These are phyloP conservation scores for Tachycineta bicolor DNA, from an alignment of 2,113 vertebrate species.

Conservation along the genomic window DNA sequence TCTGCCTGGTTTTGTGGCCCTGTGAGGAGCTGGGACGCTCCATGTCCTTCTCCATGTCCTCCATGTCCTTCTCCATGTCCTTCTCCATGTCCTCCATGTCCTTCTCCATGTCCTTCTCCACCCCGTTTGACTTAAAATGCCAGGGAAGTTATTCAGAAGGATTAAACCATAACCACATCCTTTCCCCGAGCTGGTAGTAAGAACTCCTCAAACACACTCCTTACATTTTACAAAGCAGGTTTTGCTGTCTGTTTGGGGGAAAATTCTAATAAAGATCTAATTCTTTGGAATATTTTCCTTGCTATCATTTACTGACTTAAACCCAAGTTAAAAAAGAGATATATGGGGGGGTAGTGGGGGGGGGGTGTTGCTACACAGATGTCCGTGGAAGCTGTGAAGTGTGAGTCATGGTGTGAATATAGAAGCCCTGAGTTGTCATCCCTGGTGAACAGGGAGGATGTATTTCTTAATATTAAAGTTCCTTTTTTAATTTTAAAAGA, in stretches of 20 bases:
- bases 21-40: neutral
- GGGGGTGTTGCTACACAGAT: constrained; percentile 38
- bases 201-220: neutral
- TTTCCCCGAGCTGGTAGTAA: neutral
- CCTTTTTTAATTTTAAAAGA: constrained; percentile 71
- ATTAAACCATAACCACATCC: neutral
- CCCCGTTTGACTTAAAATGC: neutral
- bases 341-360: neutral
- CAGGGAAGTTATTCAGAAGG: constrained; percentile 8
- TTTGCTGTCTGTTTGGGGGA: neutral
- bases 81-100: neutral
- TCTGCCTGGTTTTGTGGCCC: neutral
- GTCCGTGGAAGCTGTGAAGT: constrained; percentile 57
- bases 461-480: constrained; percentile 73
- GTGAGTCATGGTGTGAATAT: constrained; percentile 62
- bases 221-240: neutral
- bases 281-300: constrained; percentile 46
- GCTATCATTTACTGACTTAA: constrained; percentile 39
- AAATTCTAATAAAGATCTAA: constrained; percentile 7
- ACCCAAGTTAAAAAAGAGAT: constrained; percentile 34
- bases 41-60: neutral
- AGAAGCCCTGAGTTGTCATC: constrained; percentile 67
- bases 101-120: neutral
- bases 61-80: neutral
- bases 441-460: constrained; percentile 65